Percentiles rank a stretch among this genome's conserved stretches.
Evolutionary conservation across 1,140 invertebrate genomes (phyloP).

Genomic region (Euglossa dilemma): DNA sequence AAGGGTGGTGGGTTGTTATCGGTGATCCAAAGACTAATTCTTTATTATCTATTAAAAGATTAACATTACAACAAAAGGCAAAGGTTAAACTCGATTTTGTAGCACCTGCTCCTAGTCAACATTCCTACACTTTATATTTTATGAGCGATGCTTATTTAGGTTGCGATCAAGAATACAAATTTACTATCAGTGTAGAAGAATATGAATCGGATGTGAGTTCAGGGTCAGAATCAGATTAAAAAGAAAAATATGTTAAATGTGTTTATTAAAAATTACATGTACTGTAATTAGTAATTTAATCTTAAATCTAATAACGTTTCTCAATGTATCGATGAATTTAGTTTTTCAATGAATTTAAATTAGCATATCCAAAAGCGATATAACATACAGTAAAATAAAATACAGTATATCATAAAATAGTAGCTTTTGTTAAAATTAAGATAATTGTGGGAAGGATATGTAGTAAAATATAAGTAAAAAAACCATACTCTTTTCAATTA

Average conservation of each 20-base stretch:
- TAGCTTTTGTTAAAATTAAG: background rate
- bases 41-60: conserved; percentile 96
- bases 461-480: background rate
- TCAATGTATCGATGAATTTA: background rate
- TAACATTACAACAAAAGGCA: conserved; percentile 96
- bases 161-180: conserved; percentile 98
- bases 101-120: conserved; percentile 91
- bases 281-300: background rate
- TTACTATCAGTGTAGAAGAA: conserved; percentile 91
- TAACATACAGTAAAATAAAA: background rate
- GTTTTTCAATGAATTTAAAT: background rate
- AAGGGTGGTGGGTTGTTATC: conserved; percentile 99
- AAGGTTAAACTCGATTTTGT: conserved; percentile 98
- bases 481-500: too few relatives aligned
- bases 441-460: background rate
- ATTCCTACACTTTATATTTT: conserved; percentile 97
- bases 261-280: background rate
- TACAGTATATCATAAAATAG: background rate
- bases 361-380: background rate
- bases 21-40: conserved; percentile 97
- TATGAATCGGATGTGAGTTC: conserved; percentile 84
- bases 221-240: conserved; percentile 82
- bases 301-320: background rate
- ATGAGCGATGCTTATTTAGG: conserved; percentile 99
- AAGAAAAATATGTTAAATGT: background rate